Evolutionary conservation across 2,113 vertebrate genomes (phyloP).

Genomic region (Tyrannus savana): DNA sequence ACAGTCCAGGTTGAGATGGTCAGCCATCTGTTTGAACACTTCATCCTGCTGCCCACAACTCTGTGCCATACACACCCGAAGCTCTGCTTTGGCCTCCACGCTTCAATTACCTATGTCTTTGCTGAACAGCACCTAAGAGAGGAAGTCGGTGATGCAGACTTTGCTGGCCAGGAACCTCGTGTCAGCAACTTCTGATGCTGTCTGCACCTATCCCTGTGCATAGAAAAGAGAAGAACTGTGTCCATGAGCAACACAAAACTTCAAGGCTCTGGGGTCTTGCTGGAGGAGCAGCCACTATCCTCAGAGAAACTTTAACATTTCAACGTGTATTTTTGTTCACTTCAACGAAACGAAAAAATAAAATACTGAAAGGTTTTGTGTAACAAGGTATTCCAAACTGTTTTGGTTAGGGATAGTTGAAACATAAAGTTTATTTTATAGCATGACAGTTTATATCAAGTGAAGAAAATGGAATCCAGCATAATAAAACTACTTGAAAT

Average conservation of each 20-base stretch:
- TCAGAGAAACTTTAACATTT: background rate
- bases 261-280: background rate
- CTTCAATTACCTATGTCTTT: background rate
- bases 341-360: background rate
- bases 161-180: rapidly evolving
- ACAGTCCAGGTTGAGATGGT: background rate
- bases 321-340: background rate
- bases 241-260: background rate
- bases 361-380: background rate
- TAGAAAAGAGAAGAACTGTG: background rate
- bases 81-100: background rate
- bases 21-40: background rate
- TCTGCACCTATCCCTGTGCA: background rate
- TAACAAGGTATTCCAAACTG: background rate
- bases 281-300: background rate
- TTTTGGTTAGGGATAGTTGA: background rate
- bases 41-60: background rate
- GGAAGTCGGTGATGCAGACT: background rate
- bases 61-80: background rate
- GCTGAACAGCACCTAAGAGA: background rate
- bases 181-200: background rate
- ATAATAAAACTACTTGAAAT: background rate
- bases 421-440: background rate
- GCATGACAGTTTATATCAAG: background rate
- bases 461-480: background rate